These are phyloP conservation scores for Globicephala melas DNA, from an alignment of 2,113 vertebrate genomes.

Conservation along the genomic window DNA sequence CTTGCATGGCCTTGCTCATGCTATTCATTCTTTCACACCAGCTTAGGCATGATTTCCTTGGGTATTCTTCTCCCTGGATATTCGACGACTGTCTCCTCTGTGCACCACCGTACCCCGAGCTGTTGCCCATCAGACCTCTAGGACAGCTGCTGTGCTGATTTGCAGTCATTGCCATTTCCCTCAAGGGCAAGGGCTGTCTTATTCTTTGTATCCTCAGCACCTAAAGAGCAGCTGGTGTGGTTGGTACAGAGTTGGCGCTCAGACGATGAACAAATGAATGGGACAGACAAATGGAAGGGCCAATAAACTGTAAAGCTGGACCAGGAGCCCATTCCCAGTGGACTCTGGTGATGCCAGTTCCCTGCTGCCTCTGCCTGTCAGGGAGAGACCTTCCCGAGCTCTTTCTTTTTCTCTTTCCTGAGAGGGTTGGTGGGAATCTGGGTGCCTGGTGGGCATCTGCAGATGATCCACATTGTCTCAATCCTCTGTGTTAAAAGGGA, in stretches of 20 bases:
- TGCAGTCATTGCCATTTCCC: neutral
- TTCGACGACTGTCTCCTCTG: neutral
- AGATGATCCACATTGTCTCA: neutral
- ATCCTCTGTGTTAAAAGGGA: neutral
- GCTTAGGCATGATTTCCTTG: neutral
- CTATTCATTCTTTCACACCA: neutral
- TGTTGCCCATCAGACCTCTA: neutral
- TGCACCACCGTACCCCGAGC: rapidly evolving
- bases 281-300: too few species aligned
- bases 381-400: neutral
- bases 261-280: neutral
- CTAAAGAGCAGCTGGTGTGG: neutral
- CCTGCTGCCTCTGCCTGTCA: rapidly evolving
- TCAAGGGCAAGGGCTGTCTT: neutral
- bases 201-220: neutral
- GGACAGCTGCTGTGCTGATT: neutral
- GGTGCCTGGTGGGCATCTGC: neutral
- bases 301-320: neutral
- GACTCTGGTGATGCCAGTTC: neutral
- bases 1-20: neutral
- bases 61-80: neutral
- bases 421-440: neutral
- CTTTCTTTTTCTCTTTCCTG: neutral
- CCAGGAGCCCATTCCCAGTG: neutral
- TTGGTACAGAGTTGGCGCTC: neutral